Evolutionary conservation across 1,140 invertebrate species (phyloP).

Genomic region (Drosophila pseudoananassae): DNA sequence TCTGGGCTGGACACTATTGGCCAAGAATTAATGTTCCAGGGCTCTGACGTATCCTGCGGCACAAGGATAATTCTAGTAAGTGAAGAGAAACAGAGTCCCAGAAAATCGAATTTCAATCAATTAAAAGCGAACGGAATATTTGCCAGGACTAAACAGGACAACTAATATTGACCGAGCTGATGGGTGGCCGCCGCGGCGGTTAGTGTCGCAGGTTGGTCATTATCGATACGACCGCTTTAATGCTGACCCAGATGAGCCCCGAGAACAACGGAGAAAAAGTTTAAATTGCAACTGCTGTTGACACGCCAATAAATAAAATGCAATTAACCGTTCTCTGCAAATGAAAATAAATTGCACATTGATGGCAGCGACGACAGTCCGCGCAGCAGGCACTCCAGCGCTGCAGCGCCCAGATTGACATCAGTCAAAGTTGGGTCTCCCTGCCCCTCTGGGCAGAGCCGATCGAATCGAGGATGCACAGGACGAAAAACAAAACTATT

Average conservation of each 20-base stretch:
- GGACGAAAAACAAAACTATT: background rate
- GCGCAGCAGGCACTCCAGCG: conserved; percentile 25
- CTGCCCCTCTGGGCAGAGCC: background rate
- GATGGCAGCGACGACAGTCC: conserved; percentile 55
- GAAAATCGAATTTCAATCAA: conserved; percentile 44
- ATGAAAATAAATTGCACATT: conserved; percentile 80
- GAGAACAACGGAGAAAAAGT: conserved; percentile 10
- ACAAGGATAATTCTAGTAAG: conserved; percentile 2
- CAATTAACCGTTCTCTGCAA: conserved; percentile 71
- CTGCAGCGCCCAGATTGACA: conserved; percentile 33
- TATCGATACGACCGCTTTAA: conserved; percentile 40
- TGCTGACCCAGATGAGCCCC: conserved; percentile 40
- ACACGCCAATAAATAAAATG: conserved; percentile 81
- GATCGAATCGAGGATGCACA: conserved; percentile 16
- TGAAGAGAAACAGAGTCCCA: background rate
- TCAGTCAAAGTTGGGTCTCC: conserved; percentile 36
- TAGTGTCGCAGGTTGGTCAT: conserved; percentile 11
- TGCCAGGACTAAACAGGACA: conserved; percentile 33
- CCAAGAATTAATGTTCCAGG: background rate
- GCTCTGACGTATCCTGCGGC: background rate
- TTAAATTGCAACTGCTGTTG: conserved; percentile 72
- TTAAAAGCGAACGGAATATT: conserved; percentile 41
- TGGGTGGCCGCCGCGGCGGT: background rate
- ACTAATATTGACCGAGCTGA: conserved; percentile 37
- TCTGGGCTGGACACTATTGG: conserved; percentile 7